Conservation (phyloP, 2,888 invertebrate species). For the Chrysolina haemoptera region DNA sequence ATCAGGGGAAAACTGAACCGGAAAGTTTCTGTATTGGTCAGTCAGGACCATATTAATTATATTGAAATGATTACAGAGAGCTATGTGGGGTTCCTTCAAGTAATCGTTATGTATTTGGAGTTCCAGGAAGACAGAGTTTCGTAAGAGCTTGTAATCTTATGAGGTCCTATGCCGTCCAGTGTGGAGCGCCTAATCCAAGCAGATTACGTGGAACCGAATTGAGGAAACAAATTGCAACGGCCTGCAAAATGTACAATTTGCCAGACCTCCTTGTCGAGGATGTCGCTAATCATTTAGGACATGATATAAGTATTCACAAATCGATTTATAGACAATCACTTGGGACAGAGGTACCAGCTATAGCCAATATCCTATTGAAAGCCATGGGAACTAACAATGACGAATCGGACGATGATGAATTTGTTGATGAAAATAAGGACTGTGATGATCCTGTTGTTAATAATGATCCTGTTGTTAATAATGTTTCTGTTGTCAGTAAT, state of each 20-base stretch:
- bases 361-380: slow-evolving; percentile 27
- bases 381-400: slow-evolving; percentile 24
- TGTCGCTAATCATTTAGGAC: slow-evolving; percentile 6
- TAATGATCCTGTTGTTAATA: too few relatives aligned
- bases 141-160: slow-evolving; percentile 30
- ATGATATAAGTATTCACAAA: slow-evolving; percentile 20
- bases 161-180: slow-evolving; percentile 28
- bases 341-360: slow-evolving; percentile 24
- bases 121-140: background rate
- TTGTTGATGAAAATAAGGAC: background rate
- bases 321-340: slow-evolving; percentile 26
- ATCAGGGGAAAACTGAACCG: slow-evolving; percentile 34
- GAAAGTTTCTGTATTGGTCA: slow-evolving; percentile 28
- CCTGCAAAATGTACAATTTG: slow-evolving; percentile 23
- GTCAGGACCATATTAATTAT: background rate
- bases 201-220: slow-evolving; percentile 28
- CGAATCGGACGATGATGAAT: slow-evolving; percentile 22
- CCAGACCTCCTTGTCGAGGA: slow-evolving; percentile 11
- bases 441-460: background rate
- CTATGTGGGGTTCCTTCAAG: slow-evolving; percentile 4
- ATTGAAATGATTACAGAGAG: slow-evolving; percentile 22
- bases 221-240: slow-evolving; percentile 34
- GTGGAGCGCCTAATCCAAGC: slow-evolving; percentile 32
- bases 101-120: slow-evolving; percentile 32
- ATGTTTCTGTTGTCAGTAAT: too few relatives aligned